Conservation (phyloP, 1,140 invertebrate genomes). For the Anoplophora glabripennis region DNA sequence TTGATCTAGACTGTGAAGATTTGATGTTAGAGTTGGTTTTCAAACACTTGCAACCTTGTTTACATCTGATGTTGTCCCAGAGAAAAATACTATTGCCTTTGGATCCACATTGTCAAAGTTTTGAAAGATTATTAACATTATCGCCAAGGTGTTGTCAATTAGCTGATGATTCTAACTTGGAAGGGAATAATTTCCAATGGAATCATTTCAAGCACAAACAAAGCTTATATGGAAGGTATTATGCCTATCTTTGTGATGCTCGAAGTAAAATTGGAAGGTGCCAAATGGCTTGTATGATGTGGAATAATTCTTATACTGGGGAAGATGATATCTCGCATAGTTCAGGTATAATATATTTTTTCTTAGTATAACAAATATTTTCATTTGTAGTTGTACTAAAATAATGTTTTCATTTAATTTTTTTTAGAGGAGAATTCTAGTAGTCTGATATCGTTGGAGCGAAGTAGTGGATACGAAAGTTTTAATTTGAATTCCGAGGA, state of each 20-base stretch:
- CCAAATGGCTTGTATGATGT: conserved; percentile 67
- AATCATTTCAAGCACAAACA: conserved; percentile 55
- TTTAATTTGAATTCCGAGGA: conserved; percentile 66
- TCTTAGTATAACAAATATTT: not conserved
- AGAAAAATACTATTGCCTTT: conserved; percentile 70
- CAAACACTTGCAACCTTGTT: conserved; percentile 81
- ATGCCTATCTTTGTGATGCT: conserved; percentile 80
- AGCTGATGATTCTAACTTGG: conserved; percentile 41
- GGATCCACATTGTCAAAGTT: conserved; percentile 76
- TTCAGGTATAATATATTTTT: conserved; percentile 18
- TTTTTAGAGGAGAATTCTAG: conserved; percentile 40
- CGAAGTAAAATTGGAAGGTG: conserved; percentile 71
- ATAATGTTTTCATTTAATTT: not conserved
- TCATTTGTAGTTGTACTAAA: not conserved
- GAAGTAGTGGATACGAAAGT: conserved; percentile 83
- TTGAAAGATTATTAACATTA: conserved; percentile 80
- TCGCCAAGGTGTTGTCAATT: conserved; percentile 63
- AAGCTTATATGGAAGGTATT: conserved; percentile 73
- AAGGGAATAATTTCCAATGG: conserved; percentile 49
- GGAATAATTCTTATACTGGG: conserved; percentile 72
- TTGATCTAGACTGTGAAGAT: conserved; percentile 94
- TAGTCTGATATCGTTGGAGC: conserved; percentile 70
- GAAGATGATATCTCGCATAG: conserved; percentile 44
- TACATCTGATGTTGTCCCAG: conserved; percentile 87
- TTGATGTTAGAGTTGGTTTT: conserved; percentile 92